Conservation (phyloP, 2,113 vertebrate species). For the Pachyramphus minor region DNA sequence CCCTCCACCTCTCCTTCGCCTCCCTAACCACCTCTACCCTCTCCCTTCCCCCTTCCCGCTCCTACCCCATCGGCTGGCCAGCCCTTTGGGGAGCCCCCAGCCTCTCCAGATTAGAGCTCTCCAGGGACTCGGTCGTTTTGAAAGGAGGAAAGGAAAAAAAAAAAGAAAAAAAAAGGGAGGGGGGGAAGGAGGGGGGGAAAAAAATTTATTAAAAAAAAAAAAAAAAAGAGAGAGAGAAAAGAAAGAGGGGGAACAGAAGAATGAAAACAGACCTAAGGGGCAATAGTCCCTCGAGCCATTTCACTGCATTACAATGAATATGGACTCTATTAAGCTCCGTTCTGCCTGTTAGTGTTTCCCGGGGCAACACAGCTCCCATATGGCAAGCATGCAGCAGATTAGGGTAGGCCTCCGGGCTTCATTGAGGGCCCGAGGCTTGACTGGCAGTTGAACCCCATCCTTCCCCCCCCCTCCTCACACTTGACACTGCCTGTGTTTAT, state of each 20-base stretch:
- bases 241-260: constrained; percentile 72
- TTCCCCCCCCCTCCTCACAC: constrained; percentile 83
- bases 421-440: constrained; percentile 80
- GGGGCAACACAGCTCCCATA: constrained; percentile 96
- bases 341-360: constrained; percentile 99
- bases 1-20: constrained; percentile 7
- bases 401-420: constrained; percentile 81
- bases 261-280: constrained; percentile 80
- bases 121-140: constrained; percentile 65
- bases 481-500: constrained; percentile 99
- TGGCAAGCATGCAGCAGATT: constrained; percentile 91
- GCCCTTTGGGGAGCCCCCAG: constrained; percentile 48
- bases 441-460: constrained; percentile 87
- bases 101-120: constrained; percentile 74
- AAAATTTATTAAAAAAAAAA: constrained; percentile 19
- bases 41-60: background rate
- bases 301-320: constrained; percentile 99
- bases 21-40: background rate
- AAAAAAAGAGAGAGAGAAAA: constrained; percentile 37
- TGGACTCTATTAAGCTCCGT: constrained; percentile 99
- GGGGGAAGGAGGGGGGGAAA: constrained; percentile 48
- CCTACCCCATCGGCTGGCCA: background rate
- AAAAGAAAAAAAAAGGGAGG: background rate
- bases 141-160: constrained; percentile 38
- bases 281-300: constrained; percentile 86